Conservation (phyloP, 2,888 invertebrate species). For the Branchellion lobata region DNA sequence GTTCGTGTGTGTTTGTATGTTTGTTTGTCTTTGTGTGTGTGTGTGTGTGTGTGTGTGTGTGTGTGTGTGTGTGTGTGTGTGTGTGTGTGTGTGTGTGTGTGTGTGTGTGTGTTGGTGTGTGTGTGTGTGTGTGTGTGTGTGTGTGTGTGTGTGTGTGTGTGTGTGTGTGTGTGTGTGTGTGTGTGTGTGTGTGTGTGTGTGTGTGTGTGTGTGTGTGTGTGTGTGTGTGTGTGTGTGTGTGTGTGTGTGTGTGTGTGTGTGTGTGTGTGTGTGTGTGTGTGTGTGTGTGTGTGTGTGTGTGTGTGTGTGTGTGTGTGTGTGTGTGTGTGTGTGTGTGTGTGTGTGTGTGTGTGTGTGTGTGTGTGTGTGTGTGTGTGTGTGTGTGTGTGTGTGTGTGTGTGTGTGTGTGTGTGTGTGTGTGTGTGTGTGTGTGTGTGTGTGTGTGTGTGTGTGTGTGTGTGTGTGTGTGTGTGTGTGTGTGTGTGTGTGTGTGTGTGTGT, state of each 20-base stretch:
- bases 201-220: constrained; percentile 65
- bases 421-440: background rate
- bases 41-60: too few relatives aligned
- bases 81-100: too few relatives aligned
- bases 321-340: constrained; percentile 65
- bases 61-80: too few relatives aligned
- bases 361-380: too few relatives aligned
- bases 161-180: background rate
- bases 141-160: background rate
- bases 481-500: background rate
- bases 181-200: too few relatives aligned
- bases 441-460: constrained; percentile 64
- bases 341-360: background rate
- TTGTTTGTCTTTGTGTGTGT: too few relatives aligned
- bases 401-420: background rate
- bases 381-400: too few relatives aligned
- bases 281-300: background rate
- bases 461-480: constrained; percentile 50
- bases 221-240: background rate
- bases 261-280: background rate
- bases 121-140: too few relatives aligned
- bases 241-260: too few relatives aligned
- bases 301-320: background rate
- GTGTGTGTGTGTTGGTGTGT: background rate
- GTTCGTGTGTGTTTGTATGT: constrained; percentile 1